Base-by-base conservation (phyloP, 1,140 invertebrate genomes). In the Amyelois transitella region DNA sequence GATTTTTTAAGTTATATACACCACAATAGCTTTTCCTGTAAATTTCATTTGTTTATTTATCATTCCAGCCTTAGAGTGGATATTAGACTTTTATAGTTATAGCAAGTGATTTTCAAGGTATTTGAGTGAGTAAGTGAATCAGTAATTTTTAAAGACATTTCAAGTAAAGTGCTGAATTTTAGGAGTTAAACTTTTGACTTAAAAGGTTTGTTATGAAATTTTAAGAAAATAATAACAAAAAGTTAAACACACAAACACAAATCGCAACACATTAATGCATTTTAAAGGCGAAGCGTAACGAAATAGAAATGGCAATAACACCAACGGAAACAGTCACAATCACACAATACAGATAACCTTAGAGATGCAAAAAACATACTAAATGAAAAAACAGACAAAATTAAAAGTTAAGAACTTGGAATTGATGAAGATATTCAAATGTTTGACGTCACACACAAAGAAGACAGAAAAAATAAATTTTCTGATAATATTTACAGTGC, bases 241-340 rank as follows among this genome's bases (percentile, higher is more conserved):
- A 38, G 32, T 54, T 66, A 56, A 74, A 85, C 84, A 83, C 77
- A 86, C 81, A 87, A 87, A 87, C 84, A 87, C 84, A 79, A 77
- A 86, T 87, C 84, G 81, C 80, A 77, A 76, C 76, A 81, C 71
- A 51, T 73, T 67, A 74, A 75, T 66, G 75, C 73, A 75, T 45
- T 59, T 62, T 69, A 47, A 71, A 81, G 69, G 80, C 81, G 61
- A 84, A 76, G 69, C 74, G 8, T 14, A n/a, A n/a, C n/a, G n/a
- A n/a, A n/a, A 14, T 14, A 38, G 32, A 38, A 38, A 38, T 38
- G 17, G 32, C 1, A 38, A n/a, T 14, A 38, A 28, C 25, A 28
- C 25, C 7, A 14, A 2, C n/a, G 6, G 32, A 38, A 14, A 14
- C 32, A 32, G 8, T 6, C 25, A 38, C n/a, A 62, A 18, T 62